phyloP scores from a whole-genome alignment of 1,140 invertebrate species.

The Drosophila ananassae region DNA sequence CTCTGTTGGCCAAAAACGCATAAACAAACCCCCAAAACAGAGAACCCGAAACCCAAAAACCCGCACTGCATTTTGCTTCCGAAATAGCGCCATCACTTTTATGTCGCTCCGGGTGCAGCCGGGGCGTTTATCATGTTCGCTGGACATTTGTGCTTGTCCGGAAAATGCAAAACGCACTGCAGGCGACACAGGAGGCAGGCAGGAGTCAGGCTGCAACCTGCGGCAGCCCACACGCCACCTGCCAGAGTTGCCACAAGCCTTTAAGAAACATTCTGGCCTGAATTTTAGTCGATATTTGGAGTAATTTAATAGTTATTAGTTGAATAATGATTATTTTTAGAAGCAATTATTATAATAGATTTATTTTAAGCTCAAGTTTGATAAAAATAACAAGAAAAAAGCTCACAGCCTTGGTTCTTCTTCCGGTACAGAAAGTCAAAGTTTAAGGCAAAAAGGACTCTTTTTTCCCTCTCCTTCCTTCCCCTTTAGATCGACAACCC shows the following conservation, averaged over 20 bases:
- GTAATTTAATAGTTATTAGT: no score
- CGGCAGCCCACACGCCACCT: constrained; percentile 7
- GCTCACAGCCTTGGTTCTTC: no score
- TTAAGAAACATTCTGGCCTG: background rate
- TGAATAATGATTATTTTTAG: no score
- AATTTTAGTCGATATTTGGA: no score
- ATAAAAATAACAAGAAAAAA: background rate
- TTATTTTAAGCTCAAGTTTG: no score
- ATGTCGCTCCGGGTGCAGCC: constrained; percentile 63
- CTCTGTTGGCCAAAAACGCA: background rate
- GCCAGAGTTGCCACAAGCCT: constrained; percentile 26
- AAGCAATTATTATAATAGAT: no score
- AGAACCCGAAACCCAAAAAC: constrained; percentile 7
- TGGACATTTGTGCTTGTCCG: constrained; percentile 39
- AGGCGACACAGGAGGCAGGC: constrained; percentile 12
- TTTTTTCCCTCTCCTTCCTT: no score
- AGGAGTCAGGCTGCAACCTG: constrained; percentile 19
- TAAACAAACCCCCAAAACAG: background rate
- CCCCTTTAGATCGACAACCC: constrained; percentile 15
- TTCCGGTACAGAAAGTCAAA: no score
- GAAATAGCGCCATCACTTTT: constrained; percentile 34
- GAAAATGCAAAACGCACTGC: constrained; percentile 44
- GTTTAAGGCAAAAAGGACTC: no score
- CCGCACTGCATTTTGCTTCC: constrained; percentile 33
- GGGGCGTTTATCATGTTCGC: constrained; percentile 59